Evolutionary conservation across 2,888 invertebrate genomes (phyloP), one percentile per base, ranked within the genome.

Genomic region (Leptinotarsa rubiginosa): DNA sequence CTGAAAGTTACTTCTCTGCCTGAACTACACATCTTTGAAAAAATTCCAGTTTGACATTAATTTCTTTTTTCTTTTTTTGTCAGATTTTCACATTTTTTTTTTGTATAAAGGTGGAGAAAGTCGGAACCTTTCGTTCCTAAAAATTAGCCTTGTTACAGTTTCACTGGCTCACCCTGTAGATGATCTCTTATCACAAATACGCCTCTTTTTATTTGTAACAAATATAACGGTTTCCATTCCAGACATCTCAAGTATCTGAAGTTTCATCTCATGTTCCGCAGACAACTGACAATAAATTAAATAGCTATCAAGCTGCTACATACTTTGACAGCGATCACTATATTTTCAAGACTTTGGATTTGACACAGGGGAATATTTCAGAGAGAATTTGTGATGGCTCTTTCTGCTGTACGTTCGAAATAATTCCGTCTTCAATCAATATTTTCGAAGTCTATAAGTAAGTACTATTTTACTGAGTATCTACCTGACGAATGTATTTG

Each of bases 341-440:
- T 64, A 49, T 16, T 13, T 79, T 77, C 65, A 79, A 78, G 73
- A 62, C 73, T 4, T 16, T 83, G 20, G 75, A 81, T 67, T 65
- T 83, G 10, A 66, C 76, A 4, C 22, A 70, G 54, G 72, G 54
- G 4, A 76, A 76, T 52, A 31, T 77, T 31, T 66, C 72, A 10
- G 75, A 80, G n/a, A 65, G 74, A 65, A 66, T 84, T 31, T 84
- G 84, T 68, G n/a, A 78, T 54, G 77, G 75, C 47, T 54, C 59
- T 4, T 82, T 83, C 62, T 84, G 84, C 67, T 84, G 84, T 69
- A 76, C 65, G 10, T 83, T 83, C 64, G 75, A 75, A 13, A 74
- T 83, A 4, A 73, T 72, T 18, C 73, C 69, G 13, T 56, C 56
- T 22, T 22, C 62, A 3, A 71, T 73, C 4, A 81, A 78, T 70